These are phyloP conservation scores for Menidia beryllina DNA, from an alignment of 2,113 vertebrate genomes.

Conservation along the genomic window DNA sequence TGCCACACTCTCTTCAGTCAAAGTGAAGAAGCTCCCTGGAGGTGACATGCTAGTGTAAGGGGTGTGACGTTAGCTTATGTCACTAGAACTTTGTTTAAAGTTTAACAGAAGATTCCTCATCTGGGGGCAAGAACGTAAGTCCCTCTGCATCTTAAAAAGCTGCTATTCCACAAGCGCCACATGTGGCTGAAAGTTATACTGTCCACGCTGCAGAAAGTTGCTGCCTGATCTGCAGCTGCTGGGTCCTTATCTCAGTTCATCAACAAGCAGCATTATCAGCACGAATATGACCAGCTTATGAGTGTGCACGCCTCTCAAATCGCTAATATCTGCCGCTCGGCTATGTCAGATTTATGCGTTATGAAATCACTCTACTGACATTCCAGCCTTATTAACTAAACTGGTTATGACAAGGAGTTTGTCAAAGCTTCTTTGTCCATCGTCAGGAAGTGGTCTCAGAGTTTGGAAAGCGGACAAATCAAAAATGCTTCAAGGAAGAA, in stretches of 20 bases:
- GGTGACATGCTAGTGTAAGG: too few relatives aligned
- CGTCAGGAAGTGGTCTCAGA: constrained; percentile 8
- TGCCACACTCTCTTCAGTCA: too few relatives aligned
- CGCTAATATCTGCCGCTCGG: not conserved
- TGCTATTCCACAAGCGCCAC: not conserved
- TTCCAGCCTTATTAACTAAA: constrained; percentile 49
- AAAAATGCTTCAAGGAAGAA: constrained; percentile 33
- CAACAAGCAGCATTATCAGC: not conserved
- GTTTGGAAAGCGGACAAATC: constrained; percentile 23
- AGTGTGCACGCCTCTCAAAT: constrained; percentile 2
- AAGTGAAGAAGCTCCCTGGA: too few relatives aligned
- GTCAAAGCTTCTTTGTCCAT: constrained; percentile 45
- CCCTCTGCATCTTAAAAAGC: too few relatives aligned
- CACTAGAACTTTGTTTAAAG: too few relatives aligned
- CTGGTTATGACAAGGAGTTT: constrained; percentile 28
- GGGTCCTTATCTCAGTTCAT: not conserved
- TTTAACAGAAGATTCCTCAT: too few relatives aligned
- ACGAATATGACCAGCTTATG: not conserved
- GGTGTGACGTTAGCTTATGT: too few relatives aligned
- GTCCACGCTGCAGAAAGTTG: not conserved
- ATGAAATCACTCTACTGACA: constrained; percentile 37
- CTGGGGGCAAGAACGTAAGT: too few relatives aligned
- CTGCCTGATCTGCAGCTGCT: not conserved
- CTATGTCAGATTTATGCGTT: not conserved
- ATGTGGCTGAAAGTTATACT: not conserved